Evolutionary conservation across 1,140 invertebrate genomes (phyloP), one percentile per base, ranked within the genome.

Genomic region (Listronotus oregonensis): DNA sequence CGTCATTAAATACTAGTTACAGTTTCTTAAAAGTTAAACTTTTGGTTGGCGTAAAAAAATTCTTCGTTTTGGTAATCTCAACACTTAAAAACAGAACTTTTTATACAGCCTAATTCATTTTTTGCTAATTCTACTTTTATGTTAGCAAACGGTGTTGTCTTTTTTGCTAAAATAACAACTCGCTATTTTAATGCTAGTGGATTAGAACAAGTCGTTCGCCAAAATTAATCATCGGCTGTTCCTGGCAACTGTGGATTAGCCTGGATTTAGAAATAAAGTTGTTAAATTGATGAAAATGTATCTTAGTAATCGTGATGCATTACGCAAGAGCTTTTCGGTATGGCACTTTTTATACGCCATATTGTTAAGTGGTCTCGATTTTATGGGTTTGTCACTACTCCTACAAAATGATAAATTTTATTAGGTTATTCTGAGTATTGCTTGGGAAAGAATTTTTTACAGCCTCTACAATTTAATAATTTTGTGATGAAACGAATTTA

Each of bases 221-320:
- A 17, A 66, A 66, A 66, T 66, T 59, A 66, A 66, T 66, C 64
- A 66, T 55, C 51, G 55, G 11, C 39, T 47, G 64, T 60, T 43
- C 15, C 37, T 37, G 64, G 27, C 55, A 49, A 66, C 55, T 58
- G 47, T 52, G 54, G 64, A 66, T 66, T 66, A 66, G 18, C 21
- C 34, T 51, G 64, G 56, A 60, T 66, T 66, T 66, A 40, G 64
- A 52, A 66, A 60, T 58, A 55, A 54, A 60, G 54, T 66, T 66
- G 64, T 59, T 66, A 66, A 65, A 65, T 65, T 65, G 54, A 65
- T 65, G 63, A 65, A 65, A 65, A 58, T 65, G 63, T 65, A 65
- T 58, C 63, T 58, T 57, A 27, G 31, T 54, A 58, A 65, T 65
- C 42, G 55, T 15, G 44, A 34, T 58, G 44, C 63, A 65, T 64